Evolutionary conservation across 2,888 invertebrate genomes (phyloP).

Genomic region (Pyrrhia umbra): DNA sequence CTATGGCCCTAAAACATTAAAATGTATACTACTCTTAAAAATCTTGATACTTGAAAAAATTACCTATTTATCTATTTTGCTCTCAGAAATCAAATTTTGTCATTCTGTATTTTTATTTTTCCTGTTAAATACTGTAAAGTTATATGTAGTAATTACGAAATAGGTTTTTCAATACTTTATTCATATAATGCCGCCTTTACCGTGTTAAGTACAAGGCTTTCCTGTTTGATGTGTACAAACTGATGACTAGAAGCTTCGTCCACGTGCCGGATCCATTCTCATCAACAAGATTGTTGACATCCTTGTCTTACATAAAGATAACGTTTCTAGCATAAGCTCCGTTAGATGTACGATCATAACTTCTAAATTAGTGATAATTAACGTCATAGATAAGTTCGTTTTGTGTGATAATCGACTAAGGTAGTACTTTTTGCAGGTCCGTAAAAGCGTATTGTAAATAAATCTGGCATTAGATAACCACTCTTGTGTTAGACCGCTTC

Average conservation of each 20-base stretch:
- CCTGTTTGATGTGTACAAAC: constrained; percentile 34
- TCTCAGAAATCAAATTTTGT: constrained; percentile 13
- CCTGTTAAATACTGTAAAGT: constrained; percentile 19
- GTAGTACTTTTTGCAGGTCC: constrained; percentile 40
- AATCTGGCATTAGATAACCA: constrained; percentile 65
- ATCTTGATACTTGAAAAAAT: constrained; percentile 36
- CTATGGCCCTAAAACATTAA: neutral
- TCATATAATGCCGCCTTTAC: constrained; percentile 5
- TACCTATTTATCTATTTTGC: constrained; percentile 8
- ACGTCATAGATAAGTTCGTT: constrained; percentile 9
- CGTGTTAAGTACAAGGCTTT: constrained; percentile 28
- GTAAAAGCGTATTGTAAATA: constrained; percentile 64
- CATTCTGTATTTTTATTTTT: constrained; percentile 16
- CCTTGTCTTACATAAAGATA: constrained; percentile 35
- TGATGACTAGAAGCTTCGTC: constrained; percentile 21
- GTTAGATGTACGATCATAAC: constrained; percentile 11
- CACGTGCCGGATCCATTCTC: constrained; percentile 40
- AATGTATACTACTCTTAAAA: constrained; percentile 12
- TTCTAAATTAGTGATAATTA: constrained; percentile 16
- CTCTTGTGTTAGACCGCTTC: constrained; percentile 58
- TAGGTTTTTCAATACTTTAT: constrained; percentile 33
- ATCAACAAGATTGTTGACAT: constrained; percentile 48
- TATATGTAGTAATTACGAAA: constrained; percentile 20
- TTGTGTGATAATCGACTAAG: constrained; percentile 21
- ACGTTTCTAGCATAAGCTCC: constrained; percentile 14